Base-by-base conservation (phyloP, 2,113 vertebrate species). In the Hippocampus comes region DNA sequence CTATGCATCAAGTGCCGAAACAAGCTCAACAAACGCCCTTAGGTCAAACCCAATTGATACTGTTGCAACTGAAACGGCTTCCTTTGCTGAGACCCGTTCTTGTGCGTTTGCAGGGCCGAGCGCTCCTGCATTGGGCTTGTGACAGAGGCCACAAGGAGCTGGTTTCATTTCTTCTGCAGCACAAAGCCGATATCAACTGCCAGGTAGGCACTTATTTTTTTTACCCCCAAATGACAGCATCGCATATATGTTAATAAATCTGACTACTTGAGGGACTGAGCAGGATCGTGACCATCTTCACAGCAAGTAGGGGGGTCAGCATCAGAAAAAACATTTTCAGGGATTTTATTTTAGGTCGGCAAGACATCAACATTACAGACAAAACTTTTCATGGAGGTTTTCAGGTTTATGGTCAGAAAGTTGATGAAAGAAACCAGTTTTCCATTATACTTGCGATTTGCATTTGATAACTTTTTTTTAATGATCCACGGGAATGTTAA, bases 111-210 rank as follows among this genome's bases (percentile, higher is more conserved):
- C 84, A 99, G 97, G 96, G 97, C 18, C 93, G 96, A 77, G 91
- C 94, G 63, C 92, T 98, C 30, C 92, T 99, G 57, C 97, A 98
- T 77, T 99, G 97, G 97, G 94, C 96, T 0, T 98, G 97, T 68
- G 97, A 99, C 83, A 91, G 97, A 91, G 97, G 97, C 82, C 97
- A 98, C 87, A 96, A 95, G 84, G 95, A 99, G 48, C 89, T 98
- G 80, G 96, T 96, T 74, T 94, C 93, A n/a, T 82, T 95, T 27
- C 90, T 99, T 71, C 88, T 98, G 23, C 91, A 95, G 43, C 91
- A 94, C 5, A 92, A 93, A 78, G 96, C 96, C 7, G 92, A 96
- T 0, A 93, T 98, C 85, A 96, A 99, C 88, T 93, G 93, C 89
- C 96, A 98, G 95, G 97, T 97, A 92, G 94, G 93, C 49, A 23